Evolutionary conservation across 1,140 invertebrate species (phyloP).

Genomic region (Drosophila trapezifrons): DNA sequence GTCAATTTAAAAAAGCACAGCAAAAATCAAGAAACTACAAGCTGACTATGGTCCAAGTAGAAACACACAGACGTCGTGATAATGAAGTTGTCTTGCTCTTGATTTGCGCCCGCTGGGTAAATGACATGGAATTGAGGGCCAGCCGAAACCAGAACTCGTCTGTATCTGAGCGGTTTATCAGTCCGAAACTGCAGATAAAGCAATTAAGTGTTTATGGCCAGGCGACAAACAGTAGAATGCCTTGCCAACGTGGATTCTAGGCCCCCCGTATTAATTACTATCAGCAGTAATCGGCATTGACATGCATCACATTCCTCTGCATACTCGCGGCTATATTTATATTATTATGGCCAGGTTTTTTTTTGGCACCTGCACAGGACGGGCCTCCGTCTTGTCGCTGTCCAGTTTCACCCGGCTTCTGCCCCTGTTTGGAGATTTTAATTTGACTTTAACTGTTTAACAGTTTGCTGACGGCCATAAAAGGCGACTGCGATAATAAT

Average conservation of each 20-base stretch:
- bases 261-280: constrained; percentile 3
- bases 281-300: constrained; percentile 34
- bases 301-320: constrained; percentile 26
- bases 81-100: constrained; percentile 48
- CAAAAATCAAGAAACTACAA: constrained; percentile 70
- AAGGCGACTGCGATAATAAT: constrained; percentile 54
- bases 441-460: constrained; percentile 6
- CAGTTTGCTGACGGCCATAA: constrained; percentile 36
- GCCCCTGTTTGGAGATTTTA: constrained; percentile 19
- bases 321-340: constrained; percentile 12
- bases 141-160: constrained; percentile 20
- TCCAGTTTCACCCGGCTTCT: constrained; percentile 18
- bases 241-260: constrained; percentile 4
- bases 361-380: constrained; percentile 9
- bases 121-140: constrained; percentile 31
- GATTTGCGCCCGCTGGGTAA: constrained; percentile 25
- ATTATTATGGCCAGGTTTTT: constrained; percentile 8
- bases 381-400: constrained; percentile 27
- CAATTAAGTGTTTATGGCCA: constrained; percentile 34
- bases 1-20: constrained; percentile 71
- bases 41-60: constrained; percentile 35
- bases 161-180: constrained; percentile 33
- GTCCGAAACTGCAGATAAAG: constrained; percentile 40
- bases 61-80: constrained; percentile 26
- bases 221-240: constrained; percentile 11